Conservation (phyloP, 2,888 invertebrate genomes). For the Caenorhabditis drosophilae region DNA sequence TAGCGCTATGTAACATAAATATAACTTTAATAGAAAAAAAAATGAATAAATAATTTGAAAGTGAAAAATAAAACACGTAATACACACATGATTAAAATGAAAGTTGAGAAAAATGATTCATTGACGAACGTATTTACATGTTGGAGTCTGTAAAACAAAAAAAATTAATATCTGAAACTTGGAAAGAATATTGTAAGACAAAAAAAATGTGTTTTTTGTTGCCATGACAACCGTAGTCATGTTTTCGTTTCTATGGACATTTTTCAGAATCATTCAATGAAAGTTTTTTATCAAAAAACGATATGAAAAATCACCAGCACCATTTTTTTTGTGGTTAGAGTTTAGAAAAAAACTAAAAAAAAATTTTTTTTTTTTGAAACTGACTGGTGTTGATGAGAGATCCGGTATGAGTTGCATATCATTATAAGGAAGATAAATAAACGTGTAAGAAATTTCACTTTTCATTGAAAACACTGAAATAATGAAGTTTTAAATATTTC, state of each 20-base stretch:
- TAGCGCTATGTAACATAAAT: no score
- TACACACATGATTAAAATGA: background rate
- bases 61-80: background rate
- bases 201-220: no score
- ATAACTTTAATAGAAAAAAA: no score
- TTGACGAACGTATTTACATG: conserved; percentile 27
- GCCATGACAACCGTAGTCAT: background rate
- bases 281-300: no score
- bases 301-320: no score
- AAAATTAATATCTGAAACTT: no score
- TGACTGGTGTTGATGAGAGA: conserved; percentile 57
- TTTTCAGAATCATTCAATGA: no score
- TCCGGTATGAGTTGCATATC: conserved; percentile 66
- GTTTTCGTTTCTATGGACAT: background rate
- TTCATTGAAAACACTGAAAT: conserved; percentile 64
- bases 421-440: conserved; percentile 65
- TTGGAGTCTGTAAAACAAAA: conserved; percentile 28
- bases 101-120: background rate
- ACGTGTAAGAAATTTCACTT: conserved; percentile 60
- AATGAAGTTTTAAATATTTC: background rate
- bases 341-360: no score
- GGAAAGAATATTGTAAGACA: no score
- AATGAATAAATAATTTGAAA: background rate
- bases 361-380: conserved; percentile 12
- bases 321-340: background rate